Evolutionary conservation across 2,888 invertebrate species (phyloP).

Genomic region (Nowickia ferox): DNA sequence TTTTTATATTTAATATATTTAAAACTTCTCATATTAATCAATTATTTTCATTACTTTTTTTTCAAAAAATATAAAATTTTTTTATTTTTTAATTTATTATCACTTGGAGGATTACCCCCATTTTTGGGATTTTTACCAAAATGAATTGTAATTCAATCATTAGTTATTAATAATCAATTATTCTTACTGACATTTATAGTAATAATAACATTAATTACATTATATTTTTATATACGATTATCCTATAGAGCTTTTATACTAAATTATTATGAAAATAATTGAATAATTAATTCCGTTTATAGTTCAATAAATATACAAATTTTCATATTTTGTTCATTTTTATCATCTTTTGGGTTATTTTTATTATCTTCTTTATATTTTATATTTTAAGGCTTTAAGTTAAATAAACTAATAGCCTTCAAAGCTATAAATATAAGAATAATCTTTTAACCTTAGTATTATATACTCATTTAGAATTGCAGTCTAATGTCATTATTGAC

Average conservation of each 20-base stretch:
- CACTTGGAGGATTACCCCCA: conserved; percentile 85
- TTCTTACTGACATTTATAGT: conserved; percentile 83
- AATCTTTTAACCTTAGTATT: conserved; percentile 85
- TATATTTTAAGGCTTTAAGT: conserved; percentile 84
- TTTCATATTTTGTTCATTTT: conserved; percentile 75
- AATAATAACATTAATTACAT: conserved; percentile 84
- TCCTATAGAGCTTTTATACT: conserved; percentile 83
- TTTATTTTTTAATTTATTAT: conserved; percentile 85
- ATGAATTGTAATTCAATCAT: conserved; percentile 85
- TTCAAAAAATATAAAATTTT: conserved; percentile 83
- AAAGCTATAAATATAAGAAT: conserved; percentile 85
- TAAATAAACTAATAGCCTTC: conserved; percentile 87
- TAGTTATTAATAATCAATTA: conserved; percentile 83
- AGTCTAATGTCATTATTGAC: conserved; percentile 85
- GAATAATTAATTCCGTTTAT: conserved; percentile 79
- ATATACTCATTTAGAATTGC: conserved; percentile 85
- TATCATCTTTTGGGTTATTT: conserved; percentile 78
- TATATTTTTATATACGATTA: conserved; percentile 85
- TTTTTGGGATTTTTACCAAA: conserved; percentile 87
- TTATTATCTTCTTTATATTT: conserved; percentile 74
- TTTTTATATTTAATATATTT: conserved; percentile 83
- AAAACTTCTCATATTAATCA: conserved; percentile 85
- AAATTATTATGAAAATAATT: conserved; percentile 84
- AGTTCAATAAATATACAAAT: conserved; percentile 79
- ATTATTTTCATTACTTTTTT: conserved; percentile 83